A percentile compares a stretch with the other conserved stretches of the same genome.
phyloP scores from a whole-genome alignment of 2,888 invertebrate genomes.

The Epinotia nisella region DNA sequence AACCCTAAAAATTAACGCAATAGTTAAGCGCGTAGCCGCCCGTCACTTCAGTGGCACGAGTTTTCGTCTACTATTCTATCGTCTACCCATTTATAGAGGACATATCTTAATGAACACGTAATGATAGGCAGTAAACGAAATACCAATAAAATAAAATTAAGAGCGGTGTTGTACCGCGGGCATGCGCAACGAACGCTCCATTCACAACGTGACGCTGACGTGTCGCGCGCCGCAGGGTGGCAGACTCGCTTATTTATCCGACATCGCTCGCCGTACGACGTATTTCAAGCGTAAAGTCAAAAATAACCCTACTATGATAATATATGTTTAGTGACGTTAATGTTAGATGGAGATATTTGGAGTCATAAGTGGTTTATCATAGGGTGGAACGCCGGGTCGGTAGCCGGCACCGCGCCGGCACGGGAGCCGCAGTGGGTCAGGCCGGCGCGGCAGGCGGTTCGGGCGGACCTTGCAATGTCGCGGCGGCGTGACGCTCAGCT shows the following conservation, averaged over 20 bases:
- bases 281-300: slow-evolving; percentile 13
- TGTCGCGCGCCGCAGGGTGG: slow-evolving; percentile 49
- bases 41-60: too few relatives aligned
- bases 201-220: slow-evolving; percentile 62
- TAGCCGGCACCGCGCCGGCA: slow-evolving; percentile 54
- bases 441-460: slow-evolving; percentile 68
- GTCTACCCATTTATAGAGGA: slow-evolving; percentile 19
- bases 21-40: too few relatives aligned
- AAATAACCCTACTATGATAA: slow-evolving; percentile 8
- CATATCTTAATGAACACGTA: slow-evolving; percentile 47
- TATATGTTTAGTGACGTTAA: not conserved
- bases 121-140: slow-evolving; percentile 53
- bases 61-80: too few relatives aligned
- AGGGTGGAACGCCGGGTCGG: slow-evolving; percentile 49
- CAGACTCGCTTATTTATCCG: slow-evolving; percentile 51
- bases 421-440: slow-evolving; percentile 78
- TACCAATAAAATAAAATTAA: slow-evolving; percentile 51
- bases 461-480: slow-evolving; percentile 86
- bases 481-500: slow-evolving; percentile 85
- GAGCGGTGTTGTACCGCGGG: slow-evolving; percentile 53
- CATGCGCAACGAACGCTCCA: slow-evolving; percentile 63
- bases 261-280: slow-evolving; percentile 40
- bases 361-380: slow-evolving; percentile 27
- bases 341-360: slow-evolving; percentile 5
- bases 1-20: too few relatives aligned